Percentiles rank a stretch among this genome's conserved stretches.
phyloP scores from a whole-genome alignment of 2,888 invertebrate genomes.

The Chloroclysta siterata region DNA sequence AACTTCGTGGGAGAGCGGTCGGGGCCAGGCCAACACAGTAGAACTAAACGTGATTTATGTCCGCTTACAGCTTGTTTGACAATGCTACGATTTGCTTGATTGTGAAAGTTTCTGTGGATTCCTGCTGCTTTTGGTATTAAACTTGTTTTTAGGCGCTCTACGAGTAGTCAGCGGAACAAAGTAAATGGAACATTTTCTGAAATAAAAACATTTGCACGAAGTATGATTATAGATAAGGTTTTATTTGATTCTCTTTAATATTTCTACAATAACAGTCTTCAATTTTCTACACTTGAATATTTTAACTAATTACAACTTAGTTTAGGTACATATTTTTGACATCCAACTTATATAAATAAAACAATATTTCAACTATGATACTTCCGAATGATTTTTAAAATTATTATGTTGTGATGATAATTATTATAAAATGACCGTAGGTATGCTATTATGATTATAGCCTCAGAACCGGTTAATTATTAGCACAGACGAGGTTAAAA shows the following conservation, averaged over 20 bases:
- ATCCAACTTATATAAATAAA: too few species aligned
- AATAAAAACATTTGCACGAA: too few species aligned
- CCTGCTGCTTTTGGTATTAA: constrained; percentile 14
- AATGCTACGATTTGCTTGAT: constrained; percentile 65
- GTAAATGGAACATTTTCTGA: neutral
- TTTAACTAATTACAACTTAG: too few species aligned
- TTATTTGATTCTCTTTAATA: too few species aligned
- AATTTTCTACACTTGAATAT: too few species aligned
- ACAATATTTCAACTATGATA: too few species aligned
- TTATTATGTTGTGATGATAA: neutral
- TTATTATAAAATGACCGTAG: neutral
- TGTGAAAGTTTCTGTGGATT: constrained; percentile 52
- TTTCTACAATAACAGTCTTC: too few species aligned
- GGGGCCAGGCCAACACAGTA: constrained; percentile 58
- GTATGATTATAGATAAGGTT: too few species aligned
- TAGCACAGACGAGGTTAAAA: constrained; percentile 38
- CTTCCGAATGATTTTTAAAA: constrained; percentile 7
- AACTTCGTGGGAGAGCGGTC: constrained; percentile 59
- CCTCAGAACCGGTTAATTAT: constrained; percentile 36
- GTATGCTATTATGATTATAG: constrained; percentile 19
- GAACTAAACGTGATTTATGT: constrained; percentile 75
- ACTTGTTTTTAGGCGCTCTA: neutral
- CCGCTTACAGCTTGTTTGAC: constrained; percentile 70
- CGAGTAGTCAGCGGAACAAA: neutral
- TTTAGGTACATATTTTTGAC: too few species aligned